Base-by-base conservation (phyloP, 2,113 vertebrate genomes). In the Ancistrus triradiatus region DNA sequence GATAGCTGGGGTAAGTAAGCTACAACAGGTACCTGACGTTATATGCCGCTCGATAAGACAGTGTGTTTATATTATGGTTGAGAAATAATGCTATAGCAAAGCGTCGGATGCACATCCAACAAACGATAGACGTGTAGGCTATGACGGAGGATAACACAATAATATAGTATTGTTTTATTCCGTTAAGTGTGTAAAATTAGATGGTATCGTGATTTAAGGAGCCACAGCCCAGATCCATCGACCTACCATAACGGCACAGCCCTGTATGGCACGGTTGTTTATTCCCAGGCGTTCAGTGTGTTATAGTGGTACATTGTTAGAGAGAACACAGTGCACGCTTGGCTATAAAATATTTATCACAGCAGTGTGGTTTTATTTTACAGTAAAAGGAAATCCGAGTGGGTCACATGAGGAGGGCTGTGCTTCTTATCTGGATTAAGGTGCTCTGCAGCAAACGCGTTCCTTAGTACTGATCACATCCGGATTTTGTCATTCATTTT, bases 1-100 rank as follows among this genome's bases (percentile, higher is more conserved):
- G 94, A 94, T 80, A 94, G 94, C 76, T 96, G 94, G 94, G 92
- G 94, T 95, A 85, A 91, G 92, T 90, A 77, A 62, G 77, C 81
- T 75, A 74, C 66, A 10, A 56, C 9, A 2, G 4, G 13, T 37
- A 63, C 6, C 70, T 27, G 47, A 31, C 7, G 27, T 31, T 31
- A 31, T 31, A 7, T 31, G 7, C 27, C 3, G 4, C 13, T 10
- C 35, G 4, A 2, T 38, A 15, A 17, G 10, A 49, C 48, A 44
- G 49, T 21, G 50, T 44, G 31, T 40, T 50, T 25, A 9, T 14
- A 15, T 44, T 7, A n/a, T 14, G 14, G 31, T 10, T 35, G 19
- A 17, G 15, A 4, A 10, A 35, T 6, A 24, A 55, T 33, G 40
- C 49, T 38, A 22, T 13, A 31, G 6, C 9, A 27, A 43, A 7